A percentile compares a stretch with the other conserved stretches of the same genome.
Conservation (phyloP, 2,113 vertebrate genomes). For the Antigone vipio region DNA sequence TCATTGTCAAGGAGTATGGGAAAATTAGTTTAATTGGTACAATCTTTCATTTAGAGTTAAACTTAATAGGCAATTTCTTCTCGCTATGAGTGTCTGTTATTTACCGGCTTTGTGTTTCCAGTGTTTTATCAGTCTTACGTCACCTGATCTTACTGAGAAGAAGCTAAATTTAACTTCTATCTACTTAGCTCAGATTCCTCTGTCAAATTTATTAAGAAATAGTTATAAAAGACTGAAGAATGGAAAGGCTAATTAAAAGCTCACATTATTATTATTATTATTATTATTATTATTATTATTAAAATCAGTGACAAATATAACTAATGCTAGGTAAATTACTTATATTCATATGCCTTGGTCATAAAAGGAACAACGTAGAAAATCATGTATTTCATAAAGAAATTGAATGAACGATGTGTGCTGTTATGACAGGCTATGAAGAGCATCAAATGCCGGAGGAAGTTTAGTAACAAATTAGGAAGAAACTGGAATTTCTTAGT, state of each 20-base stretch:
- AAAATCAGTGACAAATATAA: neutral
- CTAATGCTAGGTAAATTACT: neutral
- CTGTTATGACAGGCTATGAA: neutral
- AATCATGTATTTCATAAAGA: neutral
- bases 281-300: too few relatives aligned
- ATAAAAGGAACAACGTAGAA: neutral
- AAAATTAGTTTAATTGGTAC: conserved; percentile 27
- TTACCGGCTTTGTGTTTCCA: neutral
- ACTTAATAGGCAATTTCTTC: neutral
- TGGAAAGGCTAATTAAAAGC: neutral
- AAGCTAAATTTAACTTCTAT: neutral
- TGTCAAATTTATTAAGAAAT: neutral
- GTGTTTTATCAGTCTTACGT: neutral
- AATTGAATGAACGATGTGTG: neutral
- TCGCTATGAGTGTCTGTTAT: neutral
- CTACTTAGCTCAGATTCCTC: neutral
- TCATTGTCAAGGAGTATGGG: neutral
- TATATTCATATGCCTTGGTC: neutral
- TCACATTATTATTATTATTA: neutral
- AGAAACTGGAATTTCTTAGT: neutral
- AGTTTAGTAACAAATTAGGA: neutral
- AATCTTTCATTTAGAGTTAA: neutral
- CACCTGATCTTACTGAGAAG: neutral
- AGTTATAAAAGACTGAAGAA: neutral
- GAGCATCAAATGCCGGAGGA: neutral